phyloP scores from a whole-genome alignment of 2,888 invertebrate genomes.

The Melipona beecheii region DNA sequence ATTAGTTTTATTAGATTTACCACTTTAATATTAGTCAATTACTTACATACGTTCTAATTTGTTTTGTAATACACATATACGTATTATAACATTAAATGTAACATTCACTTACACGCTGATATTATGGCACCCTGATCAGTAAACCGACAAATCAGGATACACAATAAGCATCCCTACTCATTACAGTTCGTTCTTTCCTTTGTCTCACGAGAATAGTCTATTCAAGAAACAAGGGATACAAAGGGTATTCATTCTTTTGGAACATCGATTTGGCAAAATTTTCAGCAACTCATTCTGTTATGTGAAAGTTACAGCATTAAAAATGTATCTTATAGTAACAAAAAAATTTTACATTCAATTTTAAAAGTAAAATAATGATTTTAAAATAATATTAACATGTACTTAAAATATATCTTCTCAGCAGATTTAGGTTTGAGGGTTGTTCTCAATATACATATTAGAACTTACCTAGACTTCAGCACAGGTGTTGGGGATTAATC shows the following conservation, averaged over 20 bases:
- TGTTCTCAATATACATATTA: constrained; percentile 16
- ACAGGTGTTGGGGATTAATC: constrained; percentile 67
- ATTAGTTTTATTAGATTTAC: constrained; percentile 52
- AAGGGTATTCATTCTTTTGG: constrained; percentile 36
- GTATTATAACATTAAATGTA: neutral
- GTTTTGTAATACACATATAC: neutral
- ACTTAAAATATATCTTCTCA: neutral
- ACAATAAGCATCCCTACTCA: constrained; percentile 24
- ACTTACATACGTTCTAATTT: constrained; percentile 10
- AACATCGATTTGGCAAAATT: constrained; percentile 42
- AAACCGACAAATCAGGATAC: constrained; percentile 38
- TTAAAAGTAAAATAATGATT: neutral
- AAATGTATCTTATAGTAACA: neutral
- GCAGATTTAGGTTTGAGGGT: constrained; percentile 35
- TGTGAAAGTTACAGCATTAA: neutral
- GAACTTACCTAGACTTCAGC: constrained; percentile 45
- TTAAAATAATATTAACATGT: neutral
- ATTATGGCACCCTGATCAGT: neutral
- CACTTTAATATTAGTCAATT: constrained; percentile 33
- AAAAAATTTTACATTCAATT: neutral
- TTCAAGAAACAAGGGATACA: constrained; percentile 29
- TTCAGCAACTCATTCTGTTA: constrained; percentile 22
- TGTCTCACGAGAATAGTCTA: constrained; percentile 9
- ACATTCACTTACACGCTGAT: neutral
- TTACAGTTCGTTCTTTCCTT: constrained; percentile 40